Base-by-base conservation (phyloP, 2,888 invertebrate species). In the Eupelmus urozonus region DNA sequence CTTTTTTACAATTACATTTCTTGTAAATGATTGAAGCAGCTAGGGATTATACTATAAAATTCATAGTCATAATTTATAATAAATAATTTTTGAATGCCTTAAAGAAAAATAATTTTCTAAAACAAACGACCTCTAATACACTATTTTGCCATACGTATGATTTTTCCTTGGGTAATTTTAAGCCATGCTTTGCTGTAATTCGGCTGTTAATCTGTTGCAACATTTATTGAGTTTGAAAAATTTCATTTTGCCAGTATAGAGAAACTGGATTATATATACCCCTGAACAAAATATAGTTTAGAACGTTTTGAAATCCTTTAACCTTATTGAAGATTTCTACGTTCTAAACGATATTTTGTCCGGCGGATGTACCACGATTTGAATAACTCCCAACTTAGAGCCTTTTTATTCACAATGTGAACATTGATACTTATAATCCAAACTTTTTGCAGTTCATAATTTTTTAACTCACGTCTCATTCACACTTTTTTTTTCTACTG, bases 391-490 rank as follows among this genome's bases (percentile, higher is more conserved):
- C 42, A 18, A 65, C 20, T 66, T 55, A 78, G 53, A 78, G 72
- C 67, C 49, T 71, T 67, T 60, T 65, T 25, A n/a, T 45, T 7
- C 16, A 29, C 66, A 60, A 62, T 55, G 25, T 25, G 16, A 66
- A 59, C 18, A 55, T 34, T 71, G 7, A 23, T 53, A 16, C 62
- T 13, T 55, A 60, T 16, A 7, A n/a, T 66, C 40, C 5, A 49
- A 45, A 27, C 29, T 53, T n/a, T 67, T 13, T 55, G 59, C 20
- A 7, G 11, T 66, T 51, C 5, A 49, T 40, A 1, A 63, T 63
- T 69, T 57, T 23, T 73, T 53, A 60, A 45, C 72, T 67, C n/a
- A n/a, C n/a, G 76, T 40, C 16, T 62, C 55, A 65, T 18, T 53
- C 42, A 71, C 60, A 60, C 67, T 62, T 71, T 34, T 18, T 71